Base-by-base conservation (phyloP, 2,888 invertebrate species). In the Metacarcinus magister region DNA sequence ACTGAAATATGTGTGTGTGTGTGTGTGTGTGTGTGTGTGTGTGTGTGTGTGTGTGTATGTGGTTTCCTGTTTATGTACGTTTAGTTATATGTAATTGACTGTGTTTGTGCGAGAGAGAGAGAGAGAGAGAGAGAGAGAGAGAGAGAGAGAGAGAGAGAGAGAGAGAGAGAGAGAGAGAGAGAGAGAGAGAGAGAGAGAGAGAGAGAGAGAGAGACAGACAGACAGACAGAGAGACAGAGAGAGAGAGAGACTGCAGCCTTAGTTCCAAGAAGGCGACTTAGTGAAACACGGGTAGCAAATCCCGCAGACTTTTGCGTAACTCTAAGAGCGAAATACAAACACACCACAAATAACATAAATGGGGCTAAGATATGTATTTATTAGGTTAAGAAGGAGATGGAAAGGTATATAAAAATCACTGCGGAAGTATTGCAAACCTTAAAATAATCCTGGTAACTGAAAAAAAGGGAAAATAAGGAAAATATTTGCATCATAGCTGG, bases 81-180 rank as follows among this genome's bases (percentile, higher is more conserved):
- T 5, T 89, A 32, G 16, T 16, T 16, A 3, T 16, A 32, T 89
- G 89, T 39, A 10, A 13, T 7, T 43, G 39, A 0, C 4, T 92
- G 92, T 92, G 92, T 2, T 3, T 48, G 93, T 67, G 93, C n/a
- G 93, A 19, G 67, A 46, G 92, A 92, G 28, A 89, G 32, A 43
- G 60, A 60, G 60, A 60, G 60, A 46, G 60, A 60, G 60, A 60
- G 60, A 60, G 60, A 60, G 60, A 60, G 60, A 60, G 60, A 60
- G 19, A 60, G 19, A 60, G 19, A 60, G 19, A 60, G 60, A 60
- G 67, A 67, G 67, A 67, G 67, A 67, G 67, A 67, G 67, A 67
- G 67, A 67, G n/a, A 67, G n/a, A 67, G n/a, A 67, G n/a, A 67
- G 67, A 67, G 67, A 67, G 67, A 67, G 67, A 67, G 67, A 67